Evolutionary conservation across 2,113 vertebrate species (phyloP).

Genomic region (Abramis brama): DNA sequence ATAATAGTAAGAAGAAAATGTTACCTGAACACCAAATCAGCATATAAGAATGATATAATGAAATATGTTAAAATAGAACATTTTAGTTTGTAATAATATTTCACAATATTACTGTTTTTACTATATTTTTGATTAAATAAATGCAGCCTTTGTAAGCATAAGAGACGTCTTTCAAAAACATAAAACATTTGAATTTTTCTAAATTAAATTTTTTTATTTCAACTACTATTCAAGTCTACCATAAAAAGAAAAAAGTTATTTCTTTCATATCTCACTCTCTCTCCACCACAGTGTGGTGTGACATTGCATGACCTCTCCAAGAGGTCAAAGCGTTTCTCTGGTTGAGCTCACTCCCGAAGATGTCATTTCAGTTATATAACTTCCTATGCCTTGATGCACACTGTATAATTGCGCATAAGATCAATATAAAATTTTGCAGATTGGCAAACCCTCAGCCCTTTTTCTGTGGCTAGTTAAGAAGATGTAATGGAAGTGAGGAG

Average conservation of each 20-base stretch:
- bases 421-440: constrained; percentile 53
- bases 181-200: too few species aligned
- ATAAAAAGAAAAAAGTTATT: background rate
- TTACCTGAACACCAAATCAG: too few species aligned
- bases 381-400: constrained; percentile 43
- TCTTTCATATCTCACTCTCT: background rate
- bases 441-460: constrained; percentile 54
- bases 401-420: constrained; percentile 55
- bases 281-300: constrained; percentile 37
- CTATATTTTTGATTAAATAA: too few species aligned
- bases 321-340: constrained; percentile 35
- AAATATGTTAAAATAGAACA: too few species aligned
- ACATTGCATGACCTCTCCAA: constrained; percentile 29
- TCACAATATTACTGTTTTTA: too few species aligned
- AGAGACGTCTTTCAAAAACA: too few species aligned
- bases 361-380: constrained; percentile 52
- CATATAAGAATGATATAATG: too few species aligned
- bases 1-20: too few species aligned
- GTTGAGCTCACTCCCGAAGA: constrained; percentile 39
- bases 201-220: too few species aligned
- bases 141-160: too few species aligned
- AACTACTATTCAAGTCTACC: constrained; percentile 13
- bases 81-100: too few species aligned
- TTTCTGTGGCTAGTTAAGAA: constrained; percentile 54
- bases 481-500: constrained; percentile 55